These are phyloP conservation scores for Pelusios castaneus DNA, from an alignment of 2,113 vertebrate genomes.

Conservation along the genomic window DNA sequence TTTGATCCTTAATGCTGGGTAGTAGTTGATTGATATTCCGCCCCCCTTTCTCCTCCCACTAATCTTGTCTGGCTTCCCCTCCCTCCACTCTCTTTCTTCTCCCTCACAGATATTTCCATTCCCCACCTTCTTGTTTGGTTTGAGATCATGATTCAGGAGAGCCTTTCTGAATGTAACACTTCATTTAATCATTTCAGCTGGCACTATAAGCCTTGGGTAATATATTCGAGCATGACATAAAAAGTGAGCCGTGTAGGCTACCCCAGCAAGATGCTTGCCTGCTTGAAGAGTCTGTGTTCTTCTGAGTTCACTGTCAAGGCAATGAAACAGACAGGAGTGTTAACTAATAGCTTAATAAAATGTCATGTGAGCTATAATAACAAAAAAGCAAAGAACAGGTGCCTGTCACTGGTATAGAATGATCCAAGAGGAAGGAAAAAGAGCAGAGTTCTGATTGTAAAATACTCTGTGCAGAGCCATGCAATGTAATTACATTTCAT, in stretches of 20 bases:
- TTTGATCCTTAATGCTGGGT: neutral
- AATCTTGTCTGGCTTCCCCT: neutral
- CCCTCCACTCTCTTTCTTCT: neutral
- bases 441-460: neutral
- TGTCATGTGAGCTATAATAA: fast-evolving
- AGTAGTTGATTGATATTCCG: neutral
- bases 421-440: neutral
- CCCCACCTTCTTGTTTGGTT: neutral
- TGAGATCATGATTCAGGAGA: fast-evolving
- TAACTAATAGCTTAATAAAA: fast-evolving
- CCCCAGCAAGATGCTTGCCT: neutral
- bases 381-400: neutral
- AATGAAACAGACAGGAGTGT: fast-evolving
- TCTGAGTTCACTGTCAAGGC: fast-evolving
- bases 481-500: neutral
- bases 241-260: neutral
- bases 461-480: neutral
- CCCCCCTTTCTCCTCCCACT: neutral
- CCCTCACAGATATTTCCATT: neutral
- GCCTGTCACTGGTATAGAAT: fast-evolving
- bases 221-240: neutral
- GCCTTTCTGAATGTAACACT: neutral
- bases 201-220: neutral
- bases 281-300: neutral
- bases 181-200: neutral